Evolutionary conservation across 1,140 invertebrate genomes (phyloP).

Genomic region (Cotesia vestalis): DNA sequence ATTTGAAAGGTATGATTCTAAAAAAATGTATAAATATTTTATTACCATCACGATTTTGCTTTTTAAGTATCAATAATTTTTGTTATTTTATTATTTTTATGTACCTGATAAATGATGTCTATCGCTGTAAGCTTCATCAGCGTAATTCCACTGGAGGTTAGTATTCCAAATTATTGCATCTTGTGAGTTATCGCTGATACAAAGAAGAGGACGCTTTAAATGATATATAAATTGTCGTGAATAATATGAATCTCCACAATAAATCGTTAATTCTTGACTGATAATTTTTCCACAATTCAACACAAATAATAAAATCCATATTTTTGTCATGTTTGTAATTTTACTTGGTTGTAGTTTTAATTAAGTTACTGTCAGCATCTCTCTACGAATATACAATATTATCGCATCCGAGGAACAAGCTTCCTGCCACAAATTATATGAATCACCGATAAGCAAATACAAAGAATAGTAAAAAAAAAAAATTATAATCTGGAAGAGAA

Average conservation of each 20-base stretch:
- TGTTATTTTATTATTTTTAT: neutral
- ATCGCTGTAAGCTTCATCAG: neutral
- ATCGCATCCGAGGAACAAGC: neutral
- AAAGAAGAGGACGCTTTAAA: neutral
- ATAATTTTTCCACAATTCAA: neutral
- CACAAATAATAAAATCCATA: too few relatives aligned
- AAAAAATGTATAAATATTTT: neutral
- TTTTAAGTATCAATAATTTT: neutral
- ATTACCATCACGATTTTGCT: neutral
- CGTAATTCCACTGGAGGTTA: conserved; percentile 8
- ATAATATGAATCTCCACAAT: neutral
- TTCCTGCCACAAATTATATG: conserved; percentile 25
- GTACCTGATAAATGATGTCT: neutral
- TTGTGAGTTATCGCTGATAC: conserved; percentile 23
- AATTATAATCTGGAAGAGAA: neutral
- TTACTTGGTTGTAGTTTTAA: too few relatives aligned
- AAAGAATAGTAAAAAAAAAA: neutral
- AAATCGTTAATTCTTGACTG: neutral
- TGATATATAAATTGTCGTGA: neutral
- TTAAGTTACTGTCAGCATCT: neutral
- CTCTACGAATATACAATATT: neutral
- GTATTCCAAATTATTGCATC: conserved; percentile 30
- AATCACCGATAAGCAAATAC: conserved; percentile 20
- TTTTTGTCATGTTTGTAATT: too few relatives aligned
- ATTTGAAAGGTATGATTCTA: too few relatives aligned